phyloP scores from a whole-genome alignment of 1,140 invertebrate genomes.

The Drosophila tsacasi region DNA sequence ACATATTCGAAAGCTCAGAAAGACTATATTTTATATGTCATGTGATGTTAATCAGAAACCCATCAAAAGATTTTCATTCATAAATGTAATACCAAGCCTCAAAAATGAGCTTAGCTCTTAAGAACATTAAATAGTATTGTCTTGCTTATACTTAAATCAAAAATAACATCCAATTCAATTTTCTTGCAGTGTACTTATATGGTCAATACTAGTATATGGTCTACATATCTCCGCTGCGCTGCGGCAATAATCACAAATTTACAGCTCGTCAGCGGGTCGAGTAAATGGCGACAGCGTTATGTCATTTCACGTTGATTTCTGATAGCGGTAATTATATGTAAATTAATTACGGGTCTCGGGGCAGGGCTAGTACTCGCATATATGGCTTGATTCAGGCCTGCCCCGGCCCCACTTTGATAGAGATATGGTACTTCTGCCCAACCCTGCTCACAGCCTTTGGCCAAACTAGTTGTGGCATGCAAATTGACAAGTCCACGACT shows the following conservation, averaged over 20 bases:
- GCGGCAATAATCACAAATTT: conserved; percentile 60
- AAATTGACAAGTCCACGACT: conserved; percentile 40
- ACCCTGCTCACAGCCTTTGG: conserved; percentile 10
- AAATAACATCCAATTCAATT: background rate
- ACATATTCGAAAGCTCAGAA: too few species aligned
- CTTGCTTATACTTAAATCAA: too few species aligned
- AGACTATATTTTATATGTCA: background rate
- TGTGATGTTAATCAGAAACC: background rate
- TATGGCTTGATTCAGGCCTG: conserved; percentile 1
- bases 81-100: too few species aligned
- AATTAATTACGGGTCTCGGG: conserved; percentile 49
- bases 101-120: too few species aligned
- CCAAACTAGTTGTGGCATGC: conserved; percentile 50
- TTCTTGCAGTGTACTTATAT: background rate
- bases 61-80: background rate
- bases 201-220: conserved; percentile 4
- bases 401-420: background rate
- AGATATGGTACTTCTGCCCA: conserved; percentile 22
- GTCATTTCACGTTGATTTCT: conserved; percentile 41
- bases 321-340: conserved; percentile 56
- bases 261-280: conserved; percentile 38
- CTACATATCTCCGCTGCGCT: conserved; percentile 7
- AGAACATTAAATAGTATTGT: too few species aligned
- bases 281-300: conserved; percentile 38
- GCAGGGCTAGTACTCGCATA: background rate